Conservation (phyloP, 1,140 invertebrate genomes). For the Cotesia vestalis region DNA sequence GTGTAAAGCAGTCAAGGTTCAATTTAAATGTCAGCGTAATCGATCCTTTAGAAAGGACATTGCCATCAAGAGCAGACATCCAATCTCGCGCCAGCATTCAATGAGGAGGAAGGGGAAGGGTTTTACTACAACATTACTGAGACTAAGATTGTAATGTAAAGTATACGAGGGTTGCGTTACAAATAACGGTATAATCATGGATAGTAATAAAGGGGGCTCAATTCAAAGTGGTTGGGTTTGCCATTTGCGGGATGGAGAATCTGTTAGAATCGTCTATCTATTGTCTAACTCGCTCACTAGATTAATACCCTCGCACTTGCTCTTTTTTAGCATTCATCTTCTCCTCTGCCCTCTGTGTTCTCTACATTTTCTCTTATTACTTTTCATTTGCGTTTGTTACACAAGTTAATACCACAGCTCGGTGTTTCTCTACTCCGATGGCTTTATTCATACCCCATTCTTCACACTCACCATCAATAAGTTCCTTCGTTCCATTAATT, state of each 20-base stretch:
- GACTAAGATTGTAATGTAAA: constrained; percentile 4
- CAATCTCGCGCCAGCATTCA: constrained; percentile 1
- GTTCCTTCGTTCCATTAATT: not conserved
- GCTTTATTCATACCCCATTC: not conserved
- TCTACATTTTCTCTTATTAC: not conserved
- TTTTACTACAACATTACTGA: no score
- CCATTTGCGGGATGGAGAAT: not conserved
- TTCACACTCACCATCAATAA: constrained; percentile 1
- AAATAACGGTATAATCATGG: constrained; percentile 23
- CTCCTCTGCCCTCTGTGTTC: no score
- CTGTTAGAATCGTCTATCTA: not conserved
- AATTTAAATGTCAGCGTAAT: no score
- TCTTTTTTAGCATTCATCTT: not conserved
- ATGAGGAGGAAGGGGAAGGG: no score
- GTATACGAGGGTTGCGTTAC: constrained; percentile 5
- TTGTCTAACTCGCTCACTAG: not conserved
- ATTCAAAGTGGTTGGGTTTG: constrained; percentile 6
- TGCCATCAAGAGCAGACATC: constrained; percentile 18
- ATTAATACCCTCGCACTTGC: not conserved
- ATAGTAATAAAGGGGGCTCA: not conserved
- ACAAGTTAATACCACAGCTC: constrained; percentile 3
- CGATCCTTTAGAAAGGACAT: constrained; percentile 8
- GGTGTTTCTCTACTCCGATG: not conserved
- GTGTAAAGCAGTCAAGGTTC: no score
- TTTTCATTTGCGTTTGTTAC: constrained; percentile 7